Evolutionary conservation across 92 coral and sea anemone genomes (phyloP).

Genomic region (Heteractis magnifica): DNA sequence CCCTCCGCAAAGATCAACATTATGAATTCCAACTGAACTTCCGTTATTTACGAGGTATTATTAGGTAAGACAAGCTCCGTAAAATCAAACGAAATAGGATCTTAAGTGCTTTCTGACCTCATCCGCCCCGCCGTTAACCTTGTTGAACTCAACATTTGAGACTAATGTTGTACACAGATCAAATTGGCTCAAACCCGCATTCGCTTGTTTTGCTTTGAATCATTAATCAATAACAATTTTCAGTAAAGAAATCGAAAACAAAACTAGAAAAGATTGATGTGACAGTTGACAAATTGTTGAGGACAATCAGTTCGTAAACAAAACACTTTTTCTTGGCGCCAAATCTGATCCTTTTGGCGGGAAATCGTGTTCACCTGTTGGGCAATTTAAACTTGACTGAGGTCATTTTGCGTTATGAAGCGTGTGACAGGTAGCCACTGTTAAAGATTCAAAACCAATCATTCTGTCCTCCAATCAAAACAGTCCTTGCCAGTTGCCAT

Average conservation of each 20-base stretch:
- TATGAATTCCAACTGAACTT: no score
- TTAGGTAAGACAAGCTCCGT: no score
- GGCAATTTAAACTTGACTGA: constrained; percentile 48
- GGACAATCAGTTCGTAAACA: constrained; percentile 29
- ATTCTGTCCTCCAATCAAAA: constrained; percentile 56
- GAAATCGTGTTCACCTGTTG: constrained; percentile 25
- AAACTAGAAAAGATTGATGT: not conserved
- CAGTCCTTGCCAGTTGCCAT: constrained; percentile 36
- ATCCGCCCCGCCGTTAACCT: no score
- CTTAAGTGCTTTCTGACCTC: no score
- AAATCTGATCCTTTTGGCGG: constrained; percentile 28
- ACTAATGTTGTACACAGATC: not conserved
- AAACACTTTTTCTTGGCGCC: not conserved
- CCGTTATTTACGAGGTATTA: no score
- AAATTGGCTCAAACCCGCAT: not conserved
- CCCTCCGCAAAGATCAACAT: no score
- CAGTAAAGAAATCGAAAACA: not conserved
- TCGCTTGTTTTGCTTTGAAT: not conserved
- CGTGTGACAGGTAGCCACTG: constrained; percentile 61
- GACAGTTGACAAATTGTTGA: not conserved
- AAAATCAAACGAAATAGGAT: no score
- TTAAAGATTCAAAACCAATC: constrained; percentile 55
- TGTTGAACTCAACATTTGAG: no score
- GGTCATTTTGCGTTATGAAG: constrained; percentile 82
- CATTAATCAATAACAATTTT: not conserved